Base-by-base conservation (phyloP, 2,113 vertebrate species). In the Pangasianodon hypophthalmus region DNA sequence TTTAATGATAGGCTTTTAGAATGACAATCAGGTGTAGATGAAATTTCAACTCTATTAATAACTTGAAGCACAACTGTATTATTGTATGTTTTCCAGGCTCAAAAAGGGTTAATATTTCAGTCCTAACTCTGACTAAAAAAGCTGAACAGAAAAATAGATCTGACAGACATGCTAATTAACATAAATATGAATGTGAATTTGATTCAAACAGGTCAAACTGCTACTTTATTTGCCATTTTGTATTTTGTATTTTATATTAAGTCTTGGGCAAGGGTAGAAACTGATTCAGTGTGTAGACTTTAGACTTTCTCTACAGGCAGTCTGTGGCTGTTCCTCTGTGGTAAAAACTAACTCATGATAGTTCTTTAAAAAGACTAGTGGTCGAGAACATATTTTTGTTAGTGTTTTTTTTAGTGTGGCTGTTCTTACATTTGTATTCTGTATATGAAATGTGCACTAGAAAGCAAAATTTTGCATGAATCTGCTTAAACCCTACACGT, bases 1-100 rank as follows among this genome's bases (percentile, higher is more conserved):
- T 71, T 86, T 56, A 77, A 82, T 56, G n/a, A 82, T 54, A 82
- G 29, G 26, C 77, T 80, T 80, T n/a, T n/a, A 80, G 46, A 50
- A 32, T 29, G 14, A 26, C 41, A 52, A 9, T 56, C n/a, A 54
- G 24, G 41, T 11, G 2, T n/a, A n/a, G 14, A 41, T 58, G 3
- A 41, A 83, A 58, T 58, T 37, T 32, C 24, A 58, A 58, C 18
- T 41, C 32, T 32, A 54, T 82, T 32, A 54, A 41, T 73, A 73
- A 32, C 50, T 1, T 32, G 16, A 32, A 82, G 50, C n/a, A 80
- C 77, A 52, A 16, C 2, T 80, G 26, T 3, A 50, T 80, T 29
- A 46, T 80, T 1, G 11, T 80, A 50, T 79, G 10, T 41, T 48
- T 26, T 48, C 48, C 41, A 48, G 10, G 2, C 24, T 1, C 44